Conservation (phyloP, 1,140 invertebrate genomes). For the Hyposmocoma kahamanoa region DNA sequence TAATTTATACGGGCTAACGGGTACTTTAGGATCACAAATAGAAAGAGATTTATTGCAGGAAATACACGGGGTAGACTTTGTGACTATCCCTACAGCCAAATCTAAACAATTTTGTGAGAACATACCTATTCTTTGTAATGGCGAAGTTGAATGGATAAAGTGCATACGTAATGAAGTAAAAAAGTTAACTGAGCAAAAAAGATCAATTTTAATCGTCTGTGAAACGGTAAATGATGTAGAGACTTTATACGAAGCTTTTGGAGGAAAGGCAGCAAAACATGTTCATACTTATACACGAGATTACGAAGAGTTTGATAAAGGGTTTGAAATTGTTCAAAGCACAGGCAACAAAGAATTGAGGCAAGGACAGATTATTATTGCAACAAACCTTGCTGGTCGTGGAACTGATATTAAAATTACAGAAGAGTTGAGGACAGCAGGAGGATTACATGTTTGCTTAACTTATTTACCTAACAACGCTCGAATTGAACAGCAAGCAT, state of each 20-base stretch:
- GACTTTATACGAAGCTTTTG: neutral
- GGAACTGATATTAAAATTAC: neutral
- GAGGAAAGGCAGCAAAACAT: neutral
- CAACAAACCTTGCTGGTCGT: neutral
- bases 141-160: neutral
- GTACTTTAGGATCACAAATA: neutral
- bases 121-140: neutral
- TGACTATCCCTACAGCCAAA: neutral
- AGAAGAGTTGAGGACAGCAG: neutral
- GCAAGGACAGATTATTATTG: neutral
- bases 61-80: neutral
- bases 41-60: neutral
- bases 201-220: neutral
- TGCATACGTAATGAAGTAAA: neutral
- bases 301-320: too few relatives aligned
- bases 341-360: neutral
- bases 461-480: neutral
- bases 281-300: too few relatives aligned
- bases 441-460: neutral
- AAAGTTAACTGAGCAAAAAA: neutral
- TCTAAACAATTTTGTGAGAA: neutral
- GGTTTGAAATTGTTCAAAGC: neutral
- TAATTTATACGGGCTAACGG: neutral
- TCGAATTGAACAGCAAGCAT: neutral
- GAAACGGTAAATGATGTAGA: neutral